Conservation (phyloP, 2,888 invertebrate genomes). For the Chymomyza procnemis region DNA sequence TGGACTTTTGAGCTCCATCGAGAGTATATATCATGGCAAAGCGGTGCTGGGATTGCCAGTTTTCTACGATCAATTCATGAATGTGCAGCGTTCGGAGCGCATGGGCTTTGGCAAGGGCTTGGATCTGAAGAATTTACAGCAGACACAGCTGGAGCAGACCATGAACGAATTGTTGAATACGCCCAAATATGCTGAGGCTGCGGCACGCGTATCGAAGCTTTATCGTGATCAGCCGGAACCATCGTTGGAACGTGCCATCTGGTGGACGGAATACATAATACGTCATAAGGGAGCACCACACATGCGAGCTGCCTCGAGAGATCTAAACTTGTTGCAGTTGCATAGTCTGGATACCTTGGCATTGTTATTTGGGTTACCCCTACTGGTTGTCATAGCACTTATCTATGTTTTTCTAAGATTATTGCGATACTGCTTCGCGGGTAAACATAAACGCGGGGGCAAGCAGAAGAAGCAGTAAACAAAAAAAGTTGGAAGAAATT, state of each 20-base stretch:
- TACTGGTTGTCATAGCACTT: constrained; percentile 2
- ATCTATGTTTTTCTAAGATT: not conserved
- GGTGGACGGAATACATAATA: constrained; percentile 61
- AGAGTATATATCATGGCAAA: constrained; percentile 78
- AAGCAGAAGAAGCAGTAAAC: not conserved
- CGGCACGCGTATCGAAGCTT: constrained; percentile 51
- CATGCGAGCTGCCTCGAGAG: constrained; percentile 35
- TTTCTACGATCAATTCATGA: constrained; percentile 75
- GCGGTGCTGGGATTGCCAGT: constrained; percentile 78
- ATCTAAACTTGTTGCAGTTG: constrained; percentile 49
- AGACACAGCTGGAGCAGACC: constrained; percentile 30
- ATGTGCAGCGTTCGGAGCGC: constrained; percentile 65
- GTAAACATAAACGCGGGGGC: not conserved
- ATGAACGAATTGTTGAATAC: constrained; percentile 54
- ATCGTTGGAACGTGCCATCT: constrained; percentile 61
- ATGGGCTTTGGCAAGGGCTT: constrained; percentile 71
- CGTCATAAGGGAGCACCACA: constrained; percentile 53
- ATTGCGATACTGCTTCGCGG: not conserved
- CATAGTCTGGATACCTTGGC: constrained; percentile 46
- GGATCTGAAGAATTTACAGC: constrained; percentile 40
- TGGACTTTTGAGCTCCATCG: constrained; percentile 79
- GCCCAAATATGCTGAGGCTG: constrained; percentile 43
- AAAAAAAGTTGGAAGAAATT: not conserved
- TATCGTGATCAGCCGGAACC: constrained; percentile 74
- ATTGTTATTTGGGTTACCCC: constrained; percentile 24